Conservation (phyloP, 2,113 vertebrate genomes). For the Bungarus multicinctus region DNA sequence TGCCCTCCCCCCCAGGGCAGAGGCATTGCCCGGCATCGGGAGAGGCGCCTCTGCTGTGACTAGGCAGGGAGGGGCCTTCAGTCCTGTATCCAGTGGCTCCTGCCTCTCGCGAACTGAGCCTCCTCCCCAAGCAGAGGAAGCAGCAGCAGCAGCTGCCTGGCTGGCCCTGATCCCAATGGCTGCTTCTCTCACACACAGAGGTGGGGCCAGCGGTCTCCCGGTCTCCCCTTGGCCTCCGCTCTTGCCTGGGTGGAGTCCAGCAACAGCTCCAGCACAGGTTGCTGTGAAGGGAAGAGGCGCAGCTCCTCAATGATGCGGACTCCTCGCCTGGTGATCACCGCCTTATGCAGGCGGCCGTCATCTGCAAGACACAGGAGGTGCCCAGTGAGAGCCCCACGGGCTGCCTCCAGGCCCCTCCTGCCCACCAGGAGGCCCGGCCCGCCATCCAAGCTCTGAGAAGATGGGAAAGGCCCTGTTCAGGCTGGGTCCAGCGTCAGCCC, state of each 20-base stretch:
- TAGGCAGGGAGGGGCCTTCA: not conserved
- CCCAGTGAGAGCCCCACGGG: accelerated
- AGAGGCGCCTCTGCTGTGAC: not conserved
- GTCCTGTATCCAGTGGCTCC: not conserved
- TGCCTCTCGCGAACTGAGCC: not conserved
- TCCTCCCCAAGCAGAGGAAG: not conserved
- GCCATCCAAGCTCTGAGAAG: not conserved
- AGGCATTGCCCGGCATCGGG: not conserved
- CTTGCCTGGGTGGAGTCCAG: slow-evolving; percentile 70
- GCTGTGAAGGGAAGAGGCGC: slow-evolving; percentile 73
- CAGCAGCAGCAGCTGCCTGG: not conserved
- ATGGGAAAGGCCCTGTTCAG: not conserved
- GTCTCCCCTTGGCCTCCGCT: not conserved
- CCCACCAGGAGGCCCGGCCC: not conserved
- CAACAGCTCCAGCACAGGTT: slow-evolving; percentile 84
- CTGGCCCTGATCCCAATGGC: not conserved
- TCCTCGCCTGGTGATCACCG: slow-evolving; percentile 70
- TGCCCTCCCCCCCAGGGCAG: not conserved
- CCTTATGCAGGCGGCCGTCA: slow-evolving; percentile 89
- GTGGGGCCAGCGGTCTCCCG: not conserved
- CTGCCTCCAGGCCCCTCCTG: not conserved
- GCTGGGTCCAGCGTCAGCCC: not conserved
- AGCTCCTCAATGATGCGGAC: slow-evolving; percentile 91
- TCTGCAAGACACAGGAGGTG: slow-evolving; percentile 67
- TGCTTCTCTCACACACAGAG: not conserved